These are phyloP conservation scores for Pseudomyrmex pallidus DNA, from an alignment of 1,140 invertebrate genomes.

Conservation along the genomic window DNA sequence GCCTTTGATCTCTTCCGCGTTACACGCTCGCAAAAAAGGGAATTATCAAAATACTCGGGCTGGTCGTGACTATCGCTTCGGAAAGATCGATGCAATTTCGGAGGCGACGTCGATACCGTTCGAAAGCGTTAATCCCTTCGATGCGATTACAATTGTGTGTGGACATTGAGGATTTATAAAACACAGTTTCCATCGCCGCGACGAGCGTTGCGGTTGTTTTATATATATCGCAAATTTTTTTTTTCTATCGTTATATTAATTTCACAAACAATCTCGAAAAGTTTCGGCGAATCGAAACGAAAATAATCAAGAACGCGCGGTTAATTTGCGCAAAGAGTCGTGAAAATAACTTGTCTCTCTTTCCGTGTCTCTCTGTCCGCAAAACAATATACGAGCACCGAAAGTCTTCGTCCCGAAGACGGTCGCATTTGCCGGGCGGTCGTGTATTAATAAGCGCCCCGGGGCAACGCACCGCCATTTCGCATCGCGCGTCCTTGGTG, in stretches of 20 bases:
- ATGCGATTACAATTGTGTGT: conserved; percentile 21
- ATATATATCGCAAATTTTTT: too few relatives aligned
- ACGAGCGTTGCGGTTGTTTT: too few relatives aligned
- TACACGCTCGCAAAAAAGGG: conserved; percentile 80
- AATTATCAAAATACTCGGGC: conserved; percentile 80
- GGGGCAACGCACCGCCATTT: conserved; percentile 20
- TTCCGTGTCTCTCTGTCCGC: background rate
- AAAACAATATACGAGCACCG: conserved; percentile 19
- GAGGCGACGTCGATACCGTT: conserved; percentile 58
- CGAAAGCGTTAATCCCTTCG: conserved; percentile 1
- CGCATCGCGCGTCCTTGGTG: conserved; percentile 13
- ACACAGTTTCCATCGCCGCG: background rate
- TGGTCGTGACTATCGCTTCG: conserved; percentile 58
- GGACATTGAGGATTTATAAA: background rate
- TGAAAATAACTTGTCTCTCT: background rate
- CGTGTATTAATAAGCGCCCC: conserved; percentile 36
- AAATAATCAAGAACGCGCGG: too few relatives aligned
- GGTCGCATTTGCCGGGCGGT: conserved; percentile 12
- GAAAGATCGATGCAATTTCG: conserved; percentile 69
- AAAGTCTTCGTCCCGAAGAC: conserved; percentile 6
- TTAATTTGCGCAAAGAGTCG: background rate
- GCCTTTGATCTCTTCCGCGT: conserved; percentile 85
- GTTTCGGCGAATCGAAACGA: too few relatives aligned
- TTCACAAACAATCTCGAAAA: too few relatives aligned
- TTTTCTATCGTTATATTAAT: too few relatives aligned